Evolutionary conservation across 2,888 invertebrate genomes (phyloP), one percentile per base, ranked within the genome.

Genomic region (Onchidella celtica): DNA sequence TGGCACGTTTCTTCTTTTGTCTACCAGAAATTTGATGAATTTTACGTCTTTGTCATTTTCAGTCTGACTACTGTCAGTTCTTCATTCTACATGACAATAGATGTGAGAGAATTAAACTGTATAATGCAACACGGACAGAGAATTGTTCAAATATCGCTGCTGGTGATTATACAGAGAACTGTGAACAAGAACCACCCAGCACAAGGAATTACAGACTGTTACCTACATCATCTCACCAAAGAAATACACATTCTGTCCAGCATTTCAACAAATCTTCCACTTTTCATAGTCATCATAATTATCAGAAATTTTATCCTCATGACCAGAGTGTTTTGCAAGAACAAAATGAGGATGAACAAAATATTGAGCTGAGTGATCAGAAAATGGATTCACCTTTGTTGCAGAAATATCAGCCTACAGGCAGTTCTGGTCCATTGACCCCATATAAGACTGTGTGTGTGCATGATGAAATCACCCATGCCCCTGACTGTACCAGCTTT

Each of bases 31-130:
- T 47, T 47, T 47, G 9, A 11, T 47, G 47, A 47, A 47, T 47
- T 6, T 6, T 17, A 47, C 17, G 47, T 47, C 17, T 47, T 47
- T 47, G 47, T 47, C 17, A 47, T 47, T 47, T 47, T n/a, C 73
- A 79, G 79, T 57, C 73, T 40, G 79, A 79, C 11, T 66, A 65
- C 34, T 73, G 79, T 38, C 38, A 73, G 73, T 79, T 63, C n/a
- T 79, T 79, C 57, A 57, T 79, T 29, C 38, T 79, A 9, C 73
- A 79, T 57, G 73, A 79, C 38, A 66, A 63, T 17, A 38, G 57
- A 36, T 72, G 70, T 68, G 75, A 38, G 38, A 75, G 11, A 65
- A 63, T 40, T 29, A 36, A 32, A 34, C 3, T 17, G 29, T 24
- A 38, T 0, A 69, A 24, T 38, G 57, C 55, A 17, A 17, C 17